phyloP scores from a whole-genome alignment of 2,113 vertebrate genomes.

The Xenus cinereus region DNA sequence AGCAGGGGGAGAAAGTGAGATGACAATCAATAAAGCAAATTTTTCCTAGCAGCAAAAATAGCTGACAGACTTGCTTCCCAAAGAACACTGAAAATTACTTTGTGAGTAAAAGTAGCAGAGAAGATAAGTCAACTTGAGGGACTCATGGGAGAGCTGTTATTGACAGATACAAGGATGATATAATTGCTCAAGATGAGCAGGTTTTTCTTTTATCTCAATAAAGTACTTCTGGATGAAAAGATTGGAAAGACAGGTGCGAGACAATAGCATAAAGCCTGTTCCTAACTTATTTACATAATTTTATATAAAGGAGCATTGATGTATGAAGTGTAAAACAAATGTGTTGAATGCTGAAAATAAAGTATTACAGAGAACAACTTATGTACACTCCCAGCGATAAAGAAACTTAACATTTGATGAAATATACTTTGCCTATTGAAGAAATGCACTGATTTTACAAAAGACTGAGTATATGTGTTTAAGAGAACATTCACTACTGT shows the following conservation, averaged over 20 bases:
- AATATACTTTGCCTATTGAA: constrained; percentile 18
- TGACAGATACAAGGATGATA: constrained; percentile 5
- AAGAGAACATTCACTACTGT: not conserved
- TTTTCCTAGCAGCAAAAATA: constrained; percentile 36
- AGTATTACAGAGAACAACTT: constrained; percentile 25
- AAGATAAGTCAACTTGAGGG: not conserved
- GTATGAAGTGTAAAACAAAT: constrained; percentile 39
- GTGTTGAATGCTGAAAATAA: constrained; percentile 21
- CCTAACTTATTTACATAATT: constrained; percentile 58
- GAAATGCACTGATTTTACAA: not conserved
- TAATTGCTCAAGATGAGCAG: constrained; percentile 36
- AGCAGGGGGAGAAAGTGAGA: not conserved
- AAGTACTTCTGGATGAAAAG: constrained; percentile 31
- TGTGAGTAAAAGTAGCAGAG: not conserved
- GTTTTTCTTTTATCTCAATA: constrained; percentile 55
- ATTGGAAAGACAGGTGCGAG: constrained; percentile 30
- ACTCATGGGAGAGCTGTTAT: constrained; percentile 30
- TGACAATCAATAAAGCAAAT: not conserved
- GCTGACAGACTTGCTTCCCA: constrained; percentile 37
- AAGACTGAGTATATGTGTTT: not conserved
- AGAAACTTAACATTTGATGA: constrained; percentile 27
- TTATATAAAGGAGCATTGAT: constrained; percentile 17
- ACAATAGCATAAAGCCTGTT: constrained; percentile 34
- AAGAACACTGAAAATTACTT: constrained; percentile 51
- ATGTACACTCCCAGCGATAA: not conserved